Percentiles rank a stretch among this genome's conserved stretches.
Evolutionary conservation across 1,140 invertebrate genomes (phyloP).

Genomic region (Magallana ariakensis): DNA sequence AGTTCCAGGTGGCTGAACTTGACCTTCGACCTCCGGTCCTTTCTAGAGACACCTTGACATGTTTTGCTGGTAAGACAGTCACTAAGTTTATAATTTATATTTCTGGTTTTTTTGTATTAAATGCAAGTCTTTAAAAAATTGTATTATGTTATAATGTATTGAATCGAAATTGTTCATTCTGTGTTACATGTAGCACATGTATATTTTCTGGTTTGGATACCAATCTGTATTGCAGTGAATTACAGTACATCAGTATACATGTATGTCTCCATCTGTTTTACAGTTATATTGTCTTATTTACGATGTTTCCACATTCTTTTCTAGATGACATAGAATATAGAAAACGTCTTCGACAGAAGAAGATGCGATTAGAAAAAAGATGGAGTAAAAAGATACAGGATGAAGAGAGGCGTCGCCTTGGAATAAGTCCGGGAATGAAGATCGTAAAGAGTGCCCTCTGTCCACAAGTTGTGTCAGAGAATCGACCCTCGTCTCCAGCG

Average conservation of each 20-base stretch:
- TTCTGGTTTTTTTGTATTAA: no score
- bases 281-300: no score
- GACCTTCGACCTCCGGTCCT: conserved; percentile 87
- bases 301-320: conserved; percentile 11
- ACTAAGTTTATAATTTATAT: no score
- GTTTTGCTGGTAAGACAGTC: conserved; percentile 68
- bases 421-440: conserved; percentile 72
- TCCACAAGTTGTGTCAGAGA: conserved; percentile 37
- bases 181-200: no score
- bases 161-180: no score
- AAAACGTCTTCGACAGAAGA: conserved; percentile 83
- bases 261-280: no score
- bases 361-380: conserved; percentile 85
- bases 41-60: conserved; percentile 80
- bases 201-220: no score
- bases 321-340: conserved; percentile 85
- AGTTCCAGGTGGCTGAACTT: conserved; percentile 94
- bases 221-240: no score
- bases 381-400: conserved; percentile 86
- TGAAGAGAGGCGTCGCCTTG: conserved; percentile 86
- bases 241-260: no score
- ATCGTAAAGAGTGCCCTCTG: conserved; percentile 62
- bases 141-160: no score
- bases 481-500: conserved; percentile 47
- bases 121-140: no score